These are phyloP conservation scores for Sinocyclocheilus grahami DNA, from an alignment of 2,113 vertebrate species.

Conservation along the genomic window DNA sequence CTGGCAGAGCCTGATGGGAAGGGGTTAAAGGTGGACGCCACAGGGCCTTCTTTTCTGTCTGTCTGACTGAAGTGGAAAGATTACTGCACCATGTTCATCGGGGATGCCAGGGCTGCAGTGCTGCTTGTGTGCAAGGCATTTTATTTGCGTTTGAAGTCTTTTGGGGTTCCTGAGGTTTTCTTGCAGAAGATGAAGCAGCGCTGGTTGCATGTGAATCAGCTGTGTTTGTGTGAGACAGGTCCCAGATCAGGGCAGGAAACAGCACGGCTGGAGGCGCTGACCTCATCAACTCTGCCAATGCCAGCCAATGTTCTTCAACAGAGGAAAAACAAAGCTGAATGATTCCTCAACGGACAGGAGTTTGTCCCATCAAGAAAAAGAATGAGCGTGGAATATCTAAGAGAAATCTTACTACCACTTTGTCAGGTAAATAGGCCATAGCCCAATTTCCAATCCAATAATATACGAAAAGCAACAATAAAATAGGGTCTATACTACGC, in stretches of 20 bases:
- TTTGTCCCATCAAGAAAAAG: slow-evolving; percentile 18
- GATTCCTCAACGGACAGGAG: not conserved
- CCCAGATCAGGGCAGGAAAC: slow-evolving; percentile 47
- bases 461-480: not conserved
- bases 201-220: slow-evolving; percentile 51
- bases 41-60: slow-evolving; percentile 26
- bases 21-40: slow-evolving; percentile 42
- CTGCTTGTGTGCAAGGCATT: slow-evolving; percentile 24
- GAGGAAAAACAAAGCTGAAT: slow-evolving; percentile 16
- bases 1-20: slow-evolving; percentile 29
- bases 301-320: not conserved
- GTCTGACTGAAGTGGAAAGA: slow-evolving; percentile 26
- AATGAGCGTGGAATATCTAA: not conserved
- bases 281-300: slow-evolving; percentile 31
- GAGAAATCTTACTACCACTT: not conserved
- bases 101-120: slow-evolving; percentile 6
- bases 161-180: slow-evolving; percentile 36
- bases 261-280: slow-evolving; percentile 27
- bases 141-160: slow-evolving; percentile 45
- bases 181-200: not conserved
- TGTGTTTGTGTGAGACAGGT: slow-evolving; percentile 36
- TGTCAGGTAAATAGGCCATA: not conserved
- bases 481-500: not conserved
- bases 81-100: slow-evolving; percentile 15
- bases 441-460: not conserved